Percentiles rank a stretch among this genome's conserved stretches.
Conservation (phyloP, 2,113 vertebrate species). For the Lepidothrix coronata region DNA sequence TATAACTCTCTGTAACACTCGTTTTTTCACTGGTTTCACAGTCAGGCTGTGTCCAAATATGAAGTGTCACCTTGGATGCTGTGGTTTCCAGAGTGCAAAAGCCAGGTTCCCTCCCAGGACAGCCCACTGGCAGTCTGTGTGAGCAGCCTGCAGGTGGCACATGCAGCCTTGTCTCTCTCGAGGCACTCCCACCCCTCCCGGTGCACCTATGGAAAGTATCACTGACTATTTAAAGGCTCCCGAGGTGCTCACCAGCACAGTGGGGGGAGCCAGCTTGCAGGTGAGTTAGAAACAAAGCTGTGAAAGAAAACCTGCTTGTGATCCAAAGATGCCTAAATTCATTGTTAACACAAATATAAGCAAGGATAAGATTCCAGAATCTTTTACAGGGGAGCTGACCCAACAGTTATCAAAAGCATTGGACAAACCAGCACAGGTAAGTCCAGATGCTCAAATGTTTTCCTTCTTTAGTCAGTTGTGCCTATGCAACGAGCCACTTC, state of each 20-base stretch:
- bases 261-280: background rate
- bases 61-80: background rate
- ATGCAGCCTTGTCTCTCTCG: background rate
- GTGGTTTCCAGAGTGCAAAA: background rate
- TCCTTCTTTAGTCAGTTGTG: background rate
- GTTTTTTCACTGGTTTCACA: background rate
- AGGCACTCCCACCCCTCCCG: background rate
- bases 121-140: background rate
- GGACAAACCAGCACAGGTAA: conserved; percentile 13
- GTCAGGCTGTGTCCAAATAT: background rate
- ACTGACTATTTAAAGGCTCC: background rate
- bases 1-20: background rate
- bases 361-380: background rate
- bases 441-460: background rate
- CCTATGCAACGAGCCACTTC: background rate
- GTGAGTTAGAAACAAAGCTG: background rate
- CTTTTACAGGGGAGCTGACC: background rate
- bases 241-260: background rate
- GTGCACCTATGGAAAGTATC: background rate
- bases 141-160: background rate
- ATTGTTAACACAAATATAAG: conserved; percentile 1
- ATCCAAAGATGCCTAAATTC: background rate
- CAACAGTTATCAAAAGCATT: background rate
- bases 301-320: background rate
- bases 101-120: too few species aligned